Percentiles rank a stretch among this genome's conserved stretches.
These are phyloP conservation scores for Cenopis cana DNA, from an alignment of 2,888 invertebrate genomes.

Conservation along the genomic window DNA sequence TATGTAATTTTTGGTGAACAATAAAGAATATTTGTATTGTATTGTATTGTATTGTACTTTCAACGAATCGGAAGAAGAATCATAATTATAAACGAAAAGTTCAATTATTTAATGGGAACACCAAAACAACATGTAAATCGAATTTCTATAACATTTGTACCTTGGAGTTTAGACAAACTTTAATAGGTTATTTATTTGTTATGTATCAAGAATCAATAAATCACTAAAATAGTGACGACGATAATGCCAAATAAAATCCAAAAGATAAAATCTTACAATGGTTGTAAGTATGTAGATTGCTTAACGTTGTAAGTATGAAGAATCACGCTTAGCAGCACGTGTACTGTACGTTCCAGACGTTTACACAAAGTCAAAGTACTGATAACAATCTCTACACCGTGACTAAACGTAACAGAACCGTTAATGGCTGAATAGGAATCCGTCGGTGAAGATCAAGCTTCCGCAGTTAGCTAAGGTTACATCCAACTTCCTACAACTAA, in stretches of 20 bases:
- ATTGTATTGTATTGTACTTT: no score
- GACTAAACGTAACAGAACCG: slow-evolving; percentile 61
- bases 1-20: no score
- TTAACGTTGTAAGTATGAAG: no score
- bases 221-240: not conserved
- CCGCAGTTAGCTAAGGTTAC: slow-evolving; percentile 44
- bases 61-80: no score
- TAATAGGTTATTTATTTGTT: no score
- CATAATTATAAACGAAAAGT: not conserved
- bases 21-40: no score
- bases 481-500: slow-evolving; percentile 9
- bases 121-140: not conserved
- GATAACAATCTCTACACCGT: slow-evolving; percentile 14
- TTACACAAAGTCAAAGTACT: slow-evolving; percentile 22
- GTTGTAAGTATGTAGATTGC: not conserved
- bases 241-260: not conserved
- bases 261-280: not conserved
- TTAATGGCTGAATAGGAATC: slow-evolving; percentile 69
- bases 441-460: slow-evolving; percentile 46
- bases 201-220: no score
- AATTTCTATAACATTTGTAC: not conserved
- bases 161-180: not conserved
- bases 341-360: not conserved
- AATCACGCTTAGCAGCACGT: not conserved
- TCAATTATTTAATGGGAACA: not conserved